Evolutionary conservation across 64 coral and sea anemone genomes (phyloP), one percentile per base, ranked within the genome.

Genomic region (Montipora sp.): DNA sequence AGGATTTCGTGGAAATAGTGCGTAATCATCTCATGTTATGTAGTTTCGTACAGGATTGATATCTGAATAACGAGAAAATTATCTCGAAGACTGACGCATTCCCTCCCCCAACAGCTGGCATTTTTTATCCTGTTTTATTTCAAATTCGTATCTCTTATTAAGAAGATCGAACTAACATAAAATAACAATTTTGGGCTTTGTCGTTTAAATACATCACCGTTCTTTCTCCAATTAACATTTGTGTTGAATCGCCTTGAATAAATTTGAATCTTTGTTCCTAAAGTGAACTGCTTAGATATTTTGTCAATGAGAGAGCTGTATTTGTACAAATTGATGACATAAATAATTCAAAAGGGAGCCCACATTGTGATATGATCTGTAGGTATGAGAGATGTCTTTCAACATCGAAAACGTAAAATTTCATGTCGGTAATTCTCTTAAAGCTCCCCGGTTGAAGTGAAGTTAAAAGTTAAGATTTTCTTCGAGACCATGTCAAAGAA

Each of bases 321-420:
- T 84, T 84, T 36, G 13, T 83, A 63, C 81, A 43, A 69, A 20
- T 70, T 59, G 47, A 11, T 67, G 12, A 47, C 15, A 85, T 85
- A 10, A 85, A 85, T 85, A 85, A 49, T 72, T 85, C 18, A 85
- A 9, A 65, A 13, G 6, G 5, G 47, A 85, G 65, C 65, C 82
- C 68, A 61, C 18, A 27, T 63, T 85, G 82, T 51, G 82, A 72
- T 78, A 19, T 16, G 16, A 18, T 78, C 4, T 19, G 18, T 85
- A 23, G 82, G 11, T 50, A 69, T 16, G 18, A 85, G 19, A 18
- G 15, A 48, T 70, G 16, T 71, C 65, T 47, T 61, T 85, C 82
- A 72, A 70, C 45, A 85, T 13, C 48, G 2, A 48, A 49, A 50
- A 50, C 48, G 68, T 8, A 20, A 49, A 48, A 49, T 71, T 85